These are phyloP conservation scores for Tipula lateralis DNA, from an alignment of 2,888 invertebrate genomes.

Conservation along the genomic window DNA sequence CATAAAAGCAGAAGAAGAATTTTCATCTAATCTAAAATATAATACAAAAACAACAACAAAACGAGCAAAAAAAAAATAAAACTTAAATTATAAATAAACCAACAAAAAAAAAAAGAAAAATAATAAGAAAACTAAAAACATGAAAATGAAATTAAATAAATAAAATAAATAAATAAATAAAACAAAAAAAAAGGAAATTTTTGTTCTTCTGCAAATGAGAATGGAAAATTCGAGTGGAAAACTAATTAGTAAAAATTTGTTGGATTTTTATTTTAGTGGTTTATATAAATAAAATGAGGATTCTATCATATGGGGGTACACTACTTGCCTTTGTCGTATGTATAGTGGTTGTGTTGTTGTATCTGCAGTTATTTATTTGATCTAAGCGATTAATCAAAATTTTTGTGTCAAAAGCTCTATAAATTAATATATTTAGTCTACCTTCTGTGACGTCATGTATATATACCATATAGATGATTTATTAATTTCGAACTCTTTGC, in stretches of 20 bases:
- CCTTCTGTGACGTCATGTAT: too few relatives aligned
- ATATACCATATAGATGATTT: neutral
- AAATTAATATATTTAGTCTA: too few relatives aligned
- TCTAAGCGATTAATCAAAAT: neutral
- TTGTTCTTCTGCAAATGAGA: neutral
- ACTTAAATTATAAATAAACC: conserved; percentile 24
- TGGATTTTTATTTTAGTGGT: neutral
- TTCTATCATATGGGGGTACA: neutral
- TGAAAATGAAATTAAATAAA: conserved; percentile 24
- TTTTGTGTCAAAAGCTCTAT: neutral
- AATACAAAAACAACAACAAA: neutral
- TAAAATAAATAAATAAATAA: conserved; percentile 19
- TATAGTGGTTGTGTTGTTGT: neutral
- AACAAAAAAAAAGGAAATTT: neutral
- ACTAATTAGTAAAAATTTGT: conserved; percentile 24
- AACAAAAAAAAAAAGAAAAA: neutral
- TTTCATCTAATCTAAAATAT: conserved; percentile 24
- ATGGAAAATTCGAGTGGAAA: conserved; percentile 11
- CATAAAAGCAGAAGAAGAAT: neutral
- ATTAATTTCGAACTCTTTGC: neutral
- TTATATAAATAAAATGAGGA: neutral
- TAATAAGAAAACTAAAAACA: conserved; percentile 11
- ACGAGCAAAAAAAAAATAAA: neutral
- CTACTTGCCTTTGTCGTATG: too few relatives aligned
- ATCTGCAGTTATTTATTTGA: neutral